phyloP scores from a whole-genome alignment of 2,797 vertebrate species.

The Threskiornis aethiopicus region DNA sequence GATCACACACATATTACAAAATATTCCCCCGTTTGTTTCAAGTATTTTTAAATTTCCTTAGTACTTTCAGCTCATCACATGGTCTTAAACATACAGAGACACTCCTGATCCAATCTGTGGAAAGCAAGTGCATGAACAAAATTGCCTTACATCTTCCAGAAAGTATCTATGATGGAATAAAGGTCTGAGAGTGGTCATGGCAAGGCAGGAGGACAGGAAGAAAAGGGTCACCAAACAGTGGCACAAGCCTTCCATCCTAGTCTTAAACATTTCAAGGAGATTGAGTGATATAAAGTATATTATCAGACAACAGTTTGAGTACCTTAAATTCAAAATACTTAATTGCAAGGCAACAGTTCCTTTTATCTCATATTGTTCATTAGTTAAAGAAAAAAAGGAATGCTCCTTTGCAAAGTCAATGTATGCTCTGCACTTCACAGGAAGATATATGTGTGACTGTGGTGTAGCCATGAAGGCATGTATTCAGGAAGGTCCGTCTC shows the following conservation, averaged over 20 bases:
- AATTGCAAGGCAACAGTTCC: neutral
- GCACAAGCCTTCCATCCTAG: neutral
- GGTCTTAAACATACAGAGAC: neutral
- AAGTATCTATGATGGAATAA: neutral
- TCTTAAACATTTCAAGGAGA: neutral
- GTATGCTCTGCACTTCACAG: neutral
- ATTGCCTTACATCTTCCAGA: neutral
- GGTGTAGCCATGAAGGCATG: neutral
- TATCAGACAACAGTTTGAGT: neutral
- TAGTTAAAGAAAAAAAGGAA: neutral
- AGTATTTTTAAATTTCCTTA: neutral
- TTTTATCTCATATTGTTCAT: neutral
- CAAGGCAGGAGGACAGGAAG: neutral
- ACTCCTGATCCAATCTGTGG: neutral
- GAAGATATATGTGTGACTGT: neutral
- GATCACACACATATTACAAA: neutral
- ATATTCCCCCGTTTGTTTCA: neutral
- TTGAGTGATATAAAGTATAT: neutral
- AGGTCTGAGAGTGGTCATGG: neutral
- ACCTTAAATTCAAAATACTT: neutral
- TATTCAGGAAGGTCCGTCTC: neutral
- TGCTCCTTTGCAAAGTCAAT: neutral
- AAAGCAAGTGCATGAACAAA: neutral
- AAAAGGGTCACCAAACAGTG: neutral
- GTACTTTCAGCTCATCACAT: neutral